A percentile compares a stretch with the other conserved stretches of the same genome.
Conservation (phyloP, 2,888 invertebrate genomes). For the Opisthograptis luteolata region DNA sequence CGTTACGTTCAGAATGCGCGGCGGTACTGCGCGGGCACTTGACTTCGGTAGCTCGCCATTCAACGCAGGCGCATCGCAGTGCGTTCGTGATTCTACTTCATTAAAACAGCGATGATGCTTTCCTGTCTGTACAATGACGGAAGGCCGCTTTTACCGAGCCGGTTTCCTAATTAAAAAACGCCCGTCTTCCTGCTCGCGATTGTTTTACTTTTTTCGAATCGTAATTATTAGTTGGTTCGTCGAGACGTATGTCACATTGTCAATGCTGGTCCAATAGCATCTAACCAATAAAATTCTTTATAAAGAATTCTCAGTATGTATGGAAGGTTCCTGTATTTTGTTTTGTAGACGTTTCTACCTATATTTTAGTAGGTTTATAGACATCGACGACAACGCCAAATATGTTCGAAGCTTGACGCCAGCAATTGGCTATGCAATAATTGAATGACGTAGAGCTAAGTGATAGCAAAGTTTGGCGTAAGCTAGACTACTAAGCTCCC, state of each 20-base stretch:
- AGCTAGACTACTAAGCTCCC: too few species aligned
- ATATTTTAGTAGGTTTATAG: too few species aligned
- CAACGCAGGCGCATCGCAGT: constrained; percentile 58
- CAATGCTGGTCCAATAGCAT: neutral
- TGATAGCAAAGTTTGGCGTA: too few species aligned
- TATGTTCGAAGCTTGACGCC: too few species aligned
- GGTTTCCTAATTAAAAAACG: constrained; percentile 81
- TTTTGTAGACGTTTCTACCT: too few species aligned
- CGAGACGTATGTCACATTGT: constrained; percentile 6
- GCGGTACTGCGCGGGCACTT: constrained; percentile 56
- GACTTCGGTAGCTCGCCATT: constrained; percentile 1
- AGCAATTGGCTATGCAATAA: too few species aligned
- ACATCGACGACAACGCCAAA: too few species aligned
- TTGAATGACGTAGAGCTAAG: too few species aligned
- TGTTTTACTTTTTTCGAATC: constrained; percentile 40
- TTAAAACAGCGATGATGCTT: constrained; percentile 79
- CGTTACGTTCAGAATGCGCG: constrained; percentile 70
- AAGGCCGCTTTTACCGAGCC: constrained; percentile 78
- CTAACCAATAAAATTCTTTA: too few species aligned
- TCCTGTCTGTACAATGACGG: constrained; percentile 76
- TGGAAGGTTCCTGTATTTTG: too few species aligned
- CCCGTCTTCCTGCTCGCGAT: constrained; percentile 45
- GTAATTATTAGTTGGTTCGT: constrained; percentile 24
- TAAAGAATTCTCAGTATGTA: too few species aligned
- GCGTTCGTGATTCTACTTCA: constrained; percentile 71